Conservation (phyloP, 2,888 invertebrate species). For the Macrosoma leucophasiata region DNA sequence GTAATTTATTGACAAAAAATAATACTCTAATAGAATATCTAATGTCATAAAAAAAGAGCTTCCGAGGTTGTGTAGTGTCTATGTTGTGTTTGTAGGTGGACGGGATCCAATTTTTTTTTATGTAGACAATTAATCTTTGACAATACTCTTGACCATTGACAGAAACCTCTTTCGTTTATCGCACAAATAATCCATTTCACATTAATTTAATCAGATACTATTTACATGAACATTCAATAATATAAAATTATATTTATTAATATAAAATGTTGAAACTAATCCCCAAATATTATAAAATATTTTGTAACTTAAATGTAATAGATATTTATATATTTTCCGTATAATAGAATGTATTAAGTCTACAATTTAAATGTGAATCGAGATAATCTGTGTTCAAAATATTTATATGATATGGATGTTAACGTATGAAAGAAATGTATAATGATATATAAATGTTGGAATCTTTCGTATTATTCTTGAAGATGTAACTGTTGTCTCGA, state of each 20-base stretch:
- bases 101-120: constrained; percentile 35
- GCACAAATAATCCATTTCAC: constrained; percentile 51
- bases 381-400: constrained; percentile 62
- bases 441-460: constrained; percentile 37
- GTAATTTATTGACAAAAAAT: constrained; percentile 3
- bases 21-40: constrained; percentile 6
- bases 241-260: constrained; percentile 37
- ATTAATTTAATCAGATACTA: constrained; percentile 16
- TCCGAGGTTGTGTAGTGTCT: constrained; percentile 64
- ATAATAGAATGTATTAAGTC: constrained; percentile 57
- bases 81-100: constrained; percentile 44
- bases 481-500: constrained; percentile 18
- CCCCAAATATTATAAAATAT: constrained; percentile 45
- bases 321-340: constrained; percentile 59
- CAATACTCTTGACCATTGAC: constrained; percentile 66
- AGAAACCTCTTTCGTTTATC: constrained; percentile 50
- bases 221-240: constrained; percentile 43
- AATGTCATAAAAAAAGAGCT: constrained; percentile 44
- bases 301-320: constrained; percentile 40
- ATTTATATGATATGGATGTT: constrained; percentile 57
- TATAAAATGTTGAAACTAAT: constrained; percentile 47
- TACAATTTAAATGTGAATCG: constrained; percentile 60
- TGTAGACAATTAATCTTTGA: constrained; percentile 47
- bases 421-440: constrained; percentile 43
- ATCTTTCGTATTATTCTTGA: constrained; percentile 26